Conservation (phyloP, 2,888 invertebrate genomes). For the Beris chalybata region DNA sequence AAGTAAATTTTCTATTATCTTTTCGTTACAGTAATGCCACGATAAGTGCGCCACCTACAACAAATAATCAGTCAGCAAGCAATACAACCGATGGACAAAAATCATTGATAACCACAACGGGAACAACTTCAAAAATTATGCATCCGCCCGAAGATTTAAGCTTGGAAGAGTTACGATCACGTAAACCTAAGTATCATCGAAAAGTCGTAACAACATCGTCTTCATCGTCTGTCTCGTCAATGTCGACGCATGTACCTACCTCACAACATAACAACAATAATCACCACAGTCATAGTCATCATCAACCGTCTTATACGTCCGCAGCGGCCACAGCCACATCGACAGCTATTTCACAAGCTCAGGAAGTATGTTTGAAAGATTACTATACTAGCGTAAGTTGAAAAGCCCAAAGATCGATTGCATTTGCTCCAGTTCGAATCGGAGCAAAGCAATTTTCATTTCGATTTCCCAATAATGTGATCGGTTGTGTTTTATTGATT, state of each 20-base stretch:
- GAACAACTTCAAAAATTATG: conserved; percentile 85
- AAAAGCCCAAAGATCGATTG: too few relatives aligned
- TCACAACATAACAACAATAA: conserved; percentile 59
- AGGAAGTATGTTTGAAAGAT: conserved; percentile 51
- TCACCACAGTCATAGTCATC: conserved; percentile 56
- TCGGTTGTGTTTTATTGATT: conserved; percentile 10
- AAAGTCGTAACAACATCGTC: conserved; percentile 52
- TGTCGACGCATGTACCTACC: conserved; percentile 50
- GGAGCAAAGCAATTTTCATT: too few relatives aligned
- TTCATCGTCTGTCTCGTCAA: conserved; percentile 42
- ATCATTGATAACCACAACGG: conserved; percentile 69
- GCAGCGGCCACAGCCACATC: conserved; percentile 51
- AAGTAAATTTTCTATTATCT: conserved; percentile 12
- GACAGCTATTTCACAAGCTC: conserved; percentile 55
- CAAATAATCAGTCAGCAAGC: conserved; percentile 46
- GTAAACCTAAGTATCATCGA: conserved; percentile 68
- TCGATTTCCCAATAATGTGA: not conserved
- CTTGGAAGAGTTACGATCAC: conserved; percentile 78
- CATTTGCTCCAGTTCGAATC: too few relatives aligned
- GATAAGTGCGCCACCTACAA: conserved; percentile 74
- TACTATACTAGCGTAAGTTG: too few relatives aligned
- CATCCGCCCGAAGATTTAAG: conserved; percentile 94
- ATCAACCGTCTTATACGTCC: conserved; percentile 29
- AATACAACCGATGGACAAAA: conserved; percentile 44
- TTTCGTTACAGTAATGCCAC: conserved; percentile 65